These are phyloP conservation scores for Araneus ventricosus DNA, from an alignment of 1,140 invertebrate species.

Conservation along the genomic window DNA sequence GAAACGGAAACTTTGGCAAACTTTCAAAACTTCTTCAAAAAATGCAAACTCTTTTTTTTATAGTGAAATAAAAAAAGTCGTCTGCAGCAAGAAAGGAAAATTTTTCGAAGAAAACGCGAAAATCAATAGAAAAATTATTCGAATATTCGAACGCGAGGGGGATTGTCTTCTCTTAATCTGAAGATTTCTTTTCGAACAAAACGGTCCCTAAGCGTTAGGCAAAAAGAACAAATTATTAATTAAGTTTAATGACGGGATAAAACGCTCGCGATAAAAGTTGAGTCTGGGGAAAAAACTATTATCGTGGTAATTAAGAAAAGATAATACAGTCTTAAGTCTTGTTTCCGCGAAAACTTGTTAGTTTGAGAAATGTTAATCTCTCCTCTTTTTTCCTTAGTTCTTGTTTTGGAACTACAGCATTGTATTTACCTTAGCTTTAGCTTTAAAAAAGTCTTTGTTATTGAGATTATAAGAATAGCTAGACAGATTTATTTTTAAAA, in stretches of 20 bases:
- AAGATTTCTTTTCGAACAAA: neutral
- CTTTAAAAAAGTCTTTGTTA: too few species aligned
- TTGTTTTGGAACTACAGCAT: too few species aligned
- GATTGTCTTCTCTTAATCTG: neutral
- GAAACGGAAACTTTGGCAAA: conserved; percentile 46
- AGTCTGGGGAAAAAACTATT: neutral
- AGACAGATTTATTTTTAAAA: too few species aligned
- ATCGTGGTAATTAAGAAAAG: conserved; percentile 22
- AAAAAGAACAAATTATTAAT: conserved; percentile 32
- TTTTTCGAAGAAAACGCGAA: neutral
- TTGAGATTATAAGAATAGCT: too few species aligned
- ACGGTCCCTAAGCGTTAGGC: neutral
- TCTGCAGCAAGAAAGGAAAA: neutral
- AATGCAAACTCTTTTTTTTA: neutral
- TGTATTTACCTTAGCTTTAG: too few species aligned
- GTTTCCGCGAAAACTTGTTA: neutral
- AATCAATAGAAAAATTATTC: conserved; percentile 4
- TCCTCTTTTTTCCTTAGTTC: too few species aligned
- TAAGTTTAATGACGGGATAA: conserved; percentile 16
- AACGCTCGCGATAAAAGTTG: neutral
- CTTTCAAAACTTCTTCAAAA: conserved; percentile 49
- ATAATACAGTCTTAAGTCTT: conserved; percentile 6
- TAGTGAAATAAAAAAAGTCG: neutral
- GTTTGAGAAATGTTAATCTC: neutral
- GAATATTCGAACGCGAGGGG: neutral